Evolutionary conservation across 2,888 invertebrate species (phyloP).

Genomic region (Amphimallon solstitiale): DNA sequence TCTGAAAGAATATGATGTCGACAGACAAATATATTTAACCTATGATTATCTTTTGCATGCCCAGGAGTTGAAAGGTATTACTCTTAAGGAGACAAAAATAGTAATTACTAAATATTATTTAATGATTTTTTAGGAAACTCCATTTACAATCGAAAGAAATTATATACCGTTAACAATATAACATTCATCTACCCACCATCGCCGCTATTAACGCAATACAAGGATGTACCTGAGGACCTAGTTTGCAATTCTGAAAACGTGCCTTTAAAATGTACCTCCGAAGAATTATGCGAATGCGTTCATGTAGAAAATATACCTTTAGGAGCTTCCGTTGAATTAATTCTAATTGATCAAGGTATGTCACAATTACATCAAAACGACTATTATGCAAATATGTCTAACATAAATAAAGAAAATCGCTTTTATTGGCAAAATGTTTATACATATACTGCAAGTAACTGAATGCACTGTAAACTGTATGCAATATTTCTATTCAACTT

Average conservation of each 20-base stretch:
- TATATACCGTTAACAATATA: constrained; percentile 71
- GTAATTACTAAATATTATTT: not conserved
- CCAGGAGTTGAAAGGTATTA: constrained; percentile 8
- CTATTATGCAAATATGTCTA: too few relatives aligned
- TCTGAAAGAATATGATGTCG: constrained; percentile 63
- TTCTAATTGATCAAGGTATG: constrained; percentile 80
- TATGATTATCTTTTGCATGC: constrained; percentile 69
- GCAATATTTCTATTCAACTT: too few relatives aligned
- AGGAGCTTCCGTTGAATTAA: constrained; percentile 76
- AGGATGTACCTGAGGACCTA: constrained; percentile 67
- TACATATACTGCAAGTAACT: too few relatives aligned
- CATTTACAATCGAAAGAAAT: constrained; percentile 36
- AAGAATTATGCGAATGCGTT: constrained; percentile 74
- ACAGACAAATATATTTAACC: constrained; percentile 73
- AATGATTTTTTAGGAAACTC: not conserved
- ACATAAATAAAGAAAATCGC: too few relatives aligned
- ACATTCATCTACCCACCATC: constrained; percentile 81
- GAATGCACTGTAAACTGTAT: too few relatives aligned
- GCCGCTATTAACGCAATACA: constrained; percentile 78
- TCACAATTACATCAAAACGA: not conserved
- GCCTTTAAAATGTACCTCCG: constrained; percentile 57
- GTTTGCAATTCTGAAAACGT: constrained; percentile 64
- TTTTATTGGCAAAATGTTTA: too few relatives aligned
- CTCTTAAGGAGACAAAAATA: not conserved
- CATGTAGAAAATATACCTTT: constrained; percentile 76